These are phyloP conservation scores for Cephalotes varians DNA, from an alignment of 2,888 invertebrate species.

Conservation along the genomic window DNA sequence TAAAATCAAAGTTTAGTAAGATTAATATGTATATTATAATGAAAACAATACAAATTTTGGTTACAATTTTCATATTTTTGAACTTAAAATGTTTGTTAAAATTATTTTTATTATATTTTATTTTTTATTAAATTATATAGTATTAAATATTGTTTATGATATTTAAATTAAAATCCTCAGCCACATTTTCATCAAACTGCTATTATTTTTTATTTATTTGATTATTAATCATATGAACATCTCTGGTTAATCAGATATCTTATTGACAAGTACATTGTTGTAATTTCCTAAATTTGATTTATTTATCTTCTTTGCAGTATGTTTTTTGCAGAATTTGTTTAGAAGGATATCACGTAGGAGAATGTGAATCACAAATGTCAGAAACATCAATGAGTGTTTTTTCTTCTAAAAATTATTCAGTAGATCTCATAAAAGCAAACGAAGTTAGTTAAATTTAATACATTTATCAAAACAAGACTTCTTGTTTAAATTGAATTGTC, in stretches of 20 bases:
- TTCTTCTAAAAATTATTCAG: constrained; percentile 87
- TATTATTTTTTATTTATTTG: background rate
- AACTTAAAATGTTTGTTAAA: too few species aligned
- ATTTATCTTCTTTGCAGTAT: constrained; percentile 86
- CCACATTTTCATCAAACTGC: too few species aligned
- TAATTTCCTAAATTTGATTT: background rate
- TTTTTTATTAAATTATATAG: too few species aligned
- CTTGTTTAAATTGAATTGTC: background rate
- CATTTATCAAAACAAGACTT: background rate
- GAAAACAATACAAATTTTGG: too few species aligned
- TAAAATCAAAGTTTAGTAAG: too few species aligned
- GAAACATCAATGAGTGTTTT: constrained; percentile 71
- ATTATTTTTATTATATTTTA: too few species aligned
- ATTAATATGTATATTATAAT: too few species aligned
- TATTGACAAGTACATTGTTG: background rate
- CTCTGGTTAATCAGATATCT: background rate
- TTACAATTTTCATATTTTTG: too few species aligned
- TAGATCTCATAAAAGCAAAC: constrained; percentile 88
- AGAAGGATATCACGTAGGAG: constrained; percentile 92
- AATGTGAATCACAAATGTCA: constrained; percentile 86
- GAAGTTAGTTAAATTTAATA: constrained; percentile 81
- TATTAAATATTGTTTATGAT: too few species aligned
- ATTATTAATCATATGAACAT: background rate
- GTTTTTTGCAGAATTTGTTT: constrained; percentile 93
- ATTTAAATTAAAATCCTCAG: too few species aligned